phyloP scores from a whole-genome alignment of 2,888 invertebrate species.

The Drosophila incognita region DNA sequence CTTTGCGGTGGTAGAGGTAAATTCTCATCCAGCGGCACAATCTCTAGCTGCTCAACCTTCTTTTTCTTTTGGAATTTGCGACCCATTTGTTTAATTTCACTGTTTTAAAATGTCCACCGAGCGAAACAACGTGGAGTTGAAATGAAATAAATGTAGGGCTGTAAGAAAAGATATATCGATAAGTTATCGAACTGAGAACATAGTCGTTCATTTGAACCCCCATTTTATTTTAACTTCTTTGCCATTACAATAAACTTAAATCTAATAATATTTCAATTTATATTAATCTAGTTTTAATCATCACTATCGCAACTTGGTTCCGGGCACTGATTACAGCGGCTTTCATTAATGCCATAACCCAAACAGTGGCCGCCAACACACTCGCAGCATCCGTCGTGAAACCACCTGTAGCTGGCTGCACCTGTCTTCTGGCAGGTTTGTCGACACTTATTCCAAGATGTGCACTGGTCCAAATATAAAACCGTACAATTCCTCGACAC shows the following conservation, averaged over 20 bases:
- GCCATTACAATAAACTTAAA: slow-evolving; percentile 17
- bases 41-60: slow-evolving; percentile 78
- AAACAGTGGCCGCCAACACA: slow-evolving; percentile 95
- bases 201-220: neutral
- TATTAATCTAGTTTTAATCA: slow-evolving; percentile 42
- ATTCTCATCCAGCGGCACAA: slow-evolving; percentile 84
- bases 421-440: slow-evolving; percentile 88
- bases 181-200: slow-evolving; percentile 2
- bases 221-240: slow-evolving; percentile 19
- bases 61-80: slow-evolving; percentile 76
- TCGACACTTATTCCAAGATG: slow-evolving; percentile 94
- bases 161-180: slow-evolving; percentile 29
- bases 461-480: slow-evolving; percentile 94
- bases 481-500: slow-evolving; percentile 93
- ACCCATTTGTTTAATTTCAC: slow-evolving; percentile 59
- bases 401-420: slow-evolving; percentile 83
- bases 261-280: slow-evolving; percentile 1
- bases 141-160: slow-evolving; percentile 40
- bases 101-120: neutral
- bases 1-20: slow-evolving; percentile 87
- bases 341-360: slow-evolving; percentile 95
- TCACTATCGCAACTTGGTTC: slow-evolving; percentile 87
- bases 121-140: slow-evolving; percentile 71
- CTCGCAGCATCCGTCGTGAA: slow-evolving; percentile 97
- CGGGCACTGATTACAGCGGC: slow-evolving; percentile 89